phyloP scores from a whole-genome alignment of 2,888 invertebrate species.

The Agrochola macilenta region DNA sequence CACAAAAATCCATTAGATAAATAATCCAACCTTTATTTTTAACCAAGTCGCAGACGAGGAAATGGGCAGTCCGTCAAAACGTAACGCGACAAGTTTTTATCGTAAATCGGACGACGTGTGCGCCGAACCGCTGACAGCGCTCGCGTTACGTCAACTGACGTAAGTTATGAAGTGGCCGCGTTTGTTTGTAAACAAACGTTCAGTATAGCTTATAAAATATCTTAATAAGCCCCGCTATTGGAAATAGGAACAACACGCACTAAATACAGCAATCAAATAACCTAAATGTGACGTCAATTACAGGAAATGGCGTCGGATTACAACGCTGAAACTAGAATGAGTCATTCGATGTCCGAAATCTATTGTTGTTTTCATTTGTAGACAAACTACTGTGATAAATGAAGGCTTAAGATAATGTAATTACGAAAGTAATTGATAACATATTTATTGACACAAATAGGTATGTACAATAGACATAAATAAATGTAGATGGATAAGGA shows the following conservation, averaged over 20 bases:
- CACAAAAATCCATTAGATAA: constrained; percentile 29
- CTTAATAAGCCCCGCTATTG: constrained; percentile 25
- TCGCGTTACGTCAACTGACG: constrained; percentile 49
- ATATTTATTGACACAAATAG: neutral
- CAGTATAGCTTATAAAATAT: constrained; percentile 29
- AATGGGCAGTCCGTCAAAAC: constrained; percentile 68
- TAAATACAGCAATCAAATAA: constrained; percentile 25
- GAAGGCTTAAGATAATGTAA: neutral
- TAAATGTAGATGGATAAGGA: neutral
- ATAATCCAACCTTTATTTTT: constrained; percentile 50
- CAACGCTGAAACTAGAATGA: constrained; percentile 12
- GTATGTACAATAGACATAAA: neutral
- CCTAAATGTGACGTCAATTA: constrained; percentile 41
- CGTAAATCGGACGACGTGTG: constrained; percentile 71
- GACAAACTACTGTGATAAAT: constrained; percentile 28
- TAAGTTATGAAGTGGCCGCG: constrained; percentile 46
- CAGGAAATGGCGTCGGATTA: constrained; percentile 41
- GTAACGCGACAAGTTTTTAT: constrained; percentile 66
- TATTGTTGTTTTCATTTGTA: constrained; percentile 15
- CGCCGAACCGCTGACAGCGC: constrained; percentile 41
- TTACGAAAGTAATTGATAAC: constrained; percentile 20
- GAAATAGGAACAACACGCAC: constrained; percentile 20
- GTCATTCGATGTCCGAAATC: constrained; percentile 31
- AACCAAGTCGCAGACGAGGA: constrained; percentile 61
- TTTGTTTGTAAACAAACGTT: constrained; percentile 64